These are phyloP conservation scores for Pyrgus malvae DNA, from an alignment of 2,888 invertebrate species.

Conservation along the genomic window DNA sequence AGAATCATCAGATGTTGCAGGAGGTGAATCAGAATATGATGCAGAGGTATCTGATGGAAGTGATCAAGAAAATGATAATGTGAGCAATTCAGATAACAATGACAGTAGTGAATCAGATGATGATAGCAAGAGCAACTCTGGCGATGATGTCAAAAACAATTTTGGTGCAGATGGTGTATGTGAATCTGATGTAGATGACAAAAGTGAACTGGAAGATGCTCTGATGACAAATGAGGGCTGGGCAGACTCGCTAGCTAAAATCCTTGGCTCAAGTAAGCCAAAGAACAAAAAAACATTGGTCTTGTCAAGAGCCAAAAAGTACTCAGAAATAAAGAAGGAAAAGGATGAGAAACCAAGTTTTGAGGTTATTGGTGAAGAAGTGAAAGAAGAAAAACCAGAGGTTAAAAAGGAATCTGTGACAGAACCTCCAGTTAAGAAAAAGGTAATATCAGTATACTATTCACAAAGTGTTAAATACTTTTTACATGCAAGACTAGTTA, in stretches of 20 bases:
- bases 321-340: slow-evolving; percentile 75
- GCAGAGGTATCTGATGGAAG: slow-evolving; percentile 41
- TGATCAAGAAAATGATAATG: slow-evolving; percentile 37
- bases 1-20: slow-evolving; percentile 54
- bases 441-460: slow-evolving; percentile 41
- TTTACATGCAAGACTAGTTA: no score
- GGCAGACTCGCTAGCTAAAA: slow-evolving; percentile 92
- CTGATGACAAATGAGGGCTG: slow-evolving; percentile 85
- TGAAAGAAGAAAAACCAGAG: slow-evolving; percentile 65
- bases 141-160: neutral
- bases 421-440: slow-evolving; percentile 64
- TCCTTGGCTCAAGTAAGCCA: slow-evolving; percentile 88
- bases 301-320: slow-evolving; percentile 90
- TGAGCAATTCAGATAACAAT: no score
- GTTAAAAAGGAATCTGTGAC: slow-evolving; percentile 46
- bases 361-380: slow-evolving; percentile 84
- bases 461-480: no score
- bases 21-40: slow-evolving; percentile 53
- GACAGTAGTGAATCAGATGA: no score
- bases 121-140: no score
- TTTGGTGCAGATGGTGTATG: no score
- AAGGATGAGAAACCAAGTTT: slow-evolving; percentile 80
- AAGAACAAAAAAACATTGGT: slow-evolving; percentile 88
- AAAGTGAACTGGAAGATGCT: slow-evolving; percentile 38
- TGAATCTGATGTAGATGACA: slow-evolving; percentile 40